A percentile compares a stretch with the other conserved stretches of the same genome.
phyloP scores from a whole-genome alignment of 2,113 vertebrate species.

The Eublepharis macularius region DNA sequence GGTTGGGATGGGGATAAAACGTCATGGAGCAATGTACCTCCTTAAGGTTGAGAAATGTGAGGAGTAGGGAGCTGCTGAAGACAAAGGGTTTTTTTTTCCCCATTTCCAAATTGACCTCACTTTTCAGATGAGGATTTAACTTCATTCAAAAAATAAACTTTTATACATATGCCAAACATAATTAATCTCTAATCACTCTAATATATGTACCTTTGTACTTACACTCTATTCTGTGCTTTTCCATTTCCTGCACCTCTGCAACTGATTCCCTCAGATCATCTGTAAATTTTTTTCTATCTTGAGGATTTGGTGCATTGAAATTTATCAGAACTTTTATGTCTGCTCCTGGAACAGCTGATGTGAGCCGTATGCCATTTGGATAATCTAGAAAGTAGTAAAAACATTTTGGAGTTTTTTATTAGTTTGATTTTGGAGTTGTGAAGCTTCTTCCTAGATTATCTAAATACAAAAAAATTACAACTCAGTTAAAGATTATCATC shows the following conservation, averaged over 20 bases:
- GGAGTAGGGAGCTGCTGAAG: too few relatives aligned
- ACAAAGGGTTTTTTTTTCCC: too few relatives aligned
- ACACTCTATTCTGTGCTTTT: constrained; percentile 98
- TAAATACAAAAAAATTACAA: neutral
- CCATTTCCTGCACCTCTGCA: constrained; percentile 98
- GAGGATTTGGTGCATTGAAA: constrained; percentile 98
- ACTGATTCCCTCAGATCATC: constrained; percentile 95
- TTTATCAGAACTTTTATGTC: constrained; percentile 97
- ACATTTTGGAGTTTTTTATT: constrained; percentile 44
- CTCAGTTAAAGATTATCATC: neutral
- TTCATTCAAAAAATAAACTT: neutral
- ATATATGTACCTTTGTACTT: constrained; percentile 69
- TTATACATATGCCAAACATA: neutral
- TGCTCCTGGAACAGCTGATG: constrained; percentile 91
- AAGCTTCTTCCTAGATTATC: neutral
- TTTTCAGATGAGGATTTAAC: neutral
- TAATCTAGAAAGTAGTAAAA: constrained; percentile 81
- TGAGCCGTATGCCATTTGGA: constrained; percentile 94
- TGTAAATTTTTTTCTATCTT: constrained; percentile 97
- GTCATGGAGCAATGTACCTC: too few relatives aligned
- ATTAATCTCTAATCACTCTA: constrained; percentile 31
- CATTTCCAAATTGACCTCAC: too few relatives aligned
- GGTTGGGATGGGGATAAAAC: too few relatives aligned
- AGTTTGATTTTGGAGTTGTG: neutral
- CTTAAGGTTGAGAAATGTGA: too few relatives aligned